These are phyloP conservation scores for Ischnus inquisitorius DNA, from an alignment of 2,888 invertebrate species.

Conservation along the genomic window DNA sequence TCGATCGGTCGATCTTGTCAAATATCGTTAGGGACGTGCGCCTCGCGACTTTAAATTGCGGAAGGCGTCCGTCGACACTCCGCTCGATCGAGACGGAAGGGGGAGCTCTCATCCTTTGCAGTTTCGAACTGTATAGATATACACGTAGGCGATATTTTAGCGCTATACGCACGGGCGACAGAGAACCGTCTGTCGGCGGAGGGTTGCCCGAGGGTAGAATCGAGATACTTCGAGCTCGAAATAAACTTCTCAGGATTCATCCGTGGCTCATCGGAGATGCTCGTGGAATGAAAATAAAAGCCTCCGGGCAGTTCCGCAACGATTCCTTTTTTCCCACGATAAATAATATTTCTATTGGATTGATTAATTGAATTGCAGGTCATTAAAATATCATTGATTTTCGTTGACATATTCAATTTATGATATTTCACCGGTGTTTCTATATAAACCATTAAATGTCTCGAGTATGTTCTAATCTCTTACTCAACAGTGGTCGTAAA, in stretches of 20 bases:
- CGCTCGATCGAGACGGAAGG: constrained; percentile 5
- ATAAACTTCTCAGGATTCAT: constrained; percentile 64
- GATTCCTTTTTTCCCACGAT: constrained; percentile 55
- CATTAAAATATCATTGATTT: constrained; percentile 62
- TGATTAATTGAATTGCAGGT: constrained; percentile 66
- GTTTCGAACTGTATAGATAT: constrained; percentile 36
- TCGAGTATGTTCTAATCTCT: constrained; percentile 37
- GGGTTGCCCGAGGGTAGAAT: constrained; percentile 63
- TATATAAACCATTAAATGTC: not conserved
- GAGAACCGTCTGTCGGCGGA: constrained; percentile 28
- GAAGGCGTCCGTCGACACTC: constrained; percentile 71
- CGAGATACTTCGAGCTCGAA: constrained; percentile 63
- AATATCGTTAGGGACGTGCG: constrained; percentile 71
- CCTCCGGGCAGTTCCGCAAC: constrained; percentile 62
- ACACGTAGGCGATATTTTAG: constrained; percentile 2
- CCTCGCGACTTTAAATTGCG: constrained; percentile 73
- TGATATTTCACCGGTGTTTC: constrained; percentile 34
- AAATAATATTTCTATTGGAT: constrained; percentile 62
- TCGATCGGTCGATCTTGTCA: constrained; percentile 74
- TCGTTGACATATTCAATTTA: constrained; percentile 48
- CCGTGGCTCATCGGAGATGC: constrained; percentile 28
- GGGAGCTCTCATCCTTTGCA: constrained; percentile 22
- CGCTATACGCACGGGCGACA: constrained; percentile 17
- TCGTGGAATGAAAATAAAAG: constrained; percentile 31
- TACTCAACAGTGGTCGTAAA: constrained; percentile 8